Conservation (phyloP, 2,113 vertebrate species). For the Fulmarus glacialis region DNA sequence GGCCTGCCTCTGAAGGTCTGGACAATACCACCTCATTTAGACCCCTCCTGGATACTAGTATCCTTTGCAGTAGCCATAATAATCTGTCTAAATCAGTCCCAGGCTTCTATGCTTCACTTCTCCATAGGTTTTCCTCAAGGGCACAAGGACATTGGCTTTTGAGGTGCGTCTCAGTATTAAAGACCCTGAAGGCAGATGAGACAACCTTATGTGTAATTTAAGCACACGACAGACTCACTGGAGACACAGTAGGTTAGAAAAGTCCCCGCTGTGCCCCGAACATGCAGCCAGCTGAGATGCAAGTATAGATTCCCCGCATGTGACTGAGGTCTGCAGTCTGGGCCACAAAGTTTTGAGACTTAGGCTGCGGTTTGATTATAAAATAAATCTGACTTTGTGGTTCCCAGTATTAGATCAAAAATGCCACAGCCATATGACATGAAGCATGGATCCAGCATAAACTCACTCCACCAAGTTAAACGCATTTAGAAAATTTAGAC, state of each 20-base stretch:
- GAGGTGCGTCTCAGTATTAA: neutral
- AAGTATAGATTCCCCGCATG: neutral
- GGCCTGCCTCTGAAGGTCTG: neutral
- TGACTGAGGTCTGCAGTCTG: neutral
- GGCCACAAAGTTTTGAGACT: neutral
- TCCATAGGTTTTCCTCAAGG: neutral
- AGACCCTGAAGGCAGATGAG: neutral
- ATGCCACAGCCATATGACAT: neutral
- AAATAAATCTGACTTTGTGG: neutral
- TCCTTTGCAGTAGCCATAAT: neutral
- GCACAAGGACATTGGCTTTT: neutral
- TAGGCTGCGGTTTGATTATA: neutral
- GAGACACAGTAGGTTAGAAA: neutral
- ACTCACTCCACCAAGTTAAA: neutral
- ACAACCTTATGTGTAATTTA: neutral
- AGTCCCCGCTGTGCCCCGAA: accelerated
- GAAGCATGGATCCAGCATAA: neutral
- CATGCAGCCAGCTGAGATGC: neutral
- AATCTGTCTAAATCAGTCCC: neutral
- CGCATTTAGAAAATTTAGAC: neutral
- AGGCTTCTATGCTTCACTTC: neutral
- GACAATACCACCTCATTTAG: neutral
- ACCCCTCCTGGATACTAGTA: neutral
- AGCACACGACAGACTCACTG: neutral
- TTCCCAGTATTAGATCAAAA: neutral